phyloP scores from a whole-genome alignment of 2,888 invertebrate genomes.

The Catocala sponsa region DNA sequence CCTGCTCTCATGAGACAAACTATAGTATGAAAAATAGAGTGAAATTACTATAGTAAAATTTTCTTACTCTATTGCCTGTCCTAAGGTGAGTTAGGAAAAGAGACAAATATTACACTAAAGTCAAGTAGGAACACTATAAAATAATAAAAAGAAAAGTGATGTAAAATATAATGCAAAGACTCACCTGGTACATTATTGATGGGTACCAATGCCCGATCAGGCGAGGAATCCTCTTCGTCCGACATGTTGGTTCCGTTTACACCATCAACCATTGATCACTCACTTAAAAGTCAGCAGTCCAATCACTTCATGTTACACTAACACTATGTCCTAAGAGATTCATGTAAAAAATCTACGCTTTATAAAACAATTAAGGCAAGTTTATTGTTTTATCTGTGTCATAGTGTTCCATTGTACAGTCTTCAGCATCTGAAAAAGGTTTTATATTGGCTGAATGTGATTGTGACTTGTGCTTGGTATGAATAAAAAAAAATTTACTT shows the following conservation, averaged over 20 bases:
- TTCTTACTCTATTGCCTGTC: too few relatives aligned
- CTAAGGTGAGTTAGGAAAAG: too few relatives aligned
- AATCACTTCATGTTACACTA: conserved; percentile 64
- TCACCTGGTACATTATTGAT: conserved; percentile 82
- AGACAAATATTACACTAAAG: too few relatives aligned
- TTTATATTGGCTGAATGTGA: conserved; percentile 22
- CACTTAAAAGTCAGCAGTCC: conserved; percentile 37
- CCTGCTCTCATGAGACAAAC: too few relatives aligned
- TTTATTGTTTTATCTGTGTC: conserved; percentile 47
- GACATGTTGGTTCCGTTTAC: conserved; percentile 72
- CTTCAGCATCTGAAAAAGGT: conserved; percentile 43
- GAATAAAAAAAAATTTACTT: too few relatives aligned
- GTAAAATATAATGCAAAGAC: conserved; percentile 8
- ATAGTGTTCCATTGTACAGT: conserved; percentile 44
- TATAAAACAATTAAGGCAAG: conserved; percentile 62
- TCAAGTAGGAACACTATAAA: too few relatives aligned
- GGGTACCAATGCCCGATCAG: conserved; percentile 78
- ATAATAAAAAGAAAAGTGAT: too few relatives aligned
- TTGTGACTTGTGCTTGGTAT: conserved; percentile 10
- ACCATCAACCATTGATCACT: conserved; percentile 56
- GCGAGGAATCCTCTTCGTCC: conserved; percentile 83
- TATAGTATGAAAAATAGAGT: too few relatives aligned
- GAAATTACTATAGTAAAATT: too few relatives aligned
- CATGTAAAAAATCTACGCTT: conserved; percentile 63
- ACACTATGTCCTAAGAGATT: conserved; percentile 66